Base-by-base conservation (phyloP, 1,140 invertebrate genomes). In the Scaptomyza pallida region DNA sequence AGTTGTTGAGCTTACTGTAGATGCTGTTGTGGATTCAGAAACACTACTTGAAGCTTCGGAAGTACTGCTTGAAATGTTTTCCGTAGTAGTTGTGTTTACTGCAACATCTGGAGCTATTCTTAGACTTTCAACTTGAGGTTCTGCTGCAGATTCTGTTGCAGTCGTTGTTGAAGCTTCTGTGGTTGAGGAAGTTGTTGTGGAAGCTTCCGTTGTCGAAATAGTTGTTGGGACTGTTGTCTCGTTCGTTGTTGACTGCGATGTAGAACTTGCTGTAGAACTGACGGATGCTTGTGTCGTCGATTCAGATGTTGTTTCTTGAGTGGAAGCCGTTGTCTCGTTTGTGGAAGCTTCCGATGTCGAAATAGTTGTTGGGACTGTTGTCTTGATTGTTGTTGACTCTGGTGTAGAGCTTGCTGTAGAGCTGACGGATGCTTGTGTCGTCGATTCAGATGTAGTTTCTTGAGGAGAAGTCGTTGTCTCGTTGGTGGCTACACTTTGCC, bases 211-310 rank as follows among this genome's bases (percentile, higher is more conserved):
- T 37, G 33, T 1, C 33, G 33, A 37, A 9, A 4, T 5, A 12
- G 3, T n/a, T n/a, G 33, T n/a, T 1, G 33, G 4, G 0, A n/a
- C n/a, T n/a, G 26, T n/a, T 37, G 10, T 35, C 10, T 8, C 10
- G 33, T 8, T 35, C 5, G 33, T 35, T 8, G 62, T 57, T 3
- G 16, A 13, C 4, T 41, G n/a, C 12, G 15, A 2, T 19, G 16
- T 48, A 3, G 51, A 37, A 6, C n/a, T 8, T 17, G 43, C 2
- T 1, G 30, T 12, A 6, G 37, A 33, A 23, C 6, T 47, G 2
- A n/a, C 48, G 30, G 30, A 12, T 35, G 48, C 30, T 35, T 47
- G 26, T 40, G 61, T 64, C 23, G 41, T 35, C 2, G 33, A 21
- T 8, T 26, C 21, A 4, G 45, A 10, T 26, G 45, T 5, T 5